Evolutionary conservation across 1,140 invertebrate genomes (phyloP), one percentile per base, ranked within the genome.

Genomic region (Drosophila orosa): DNA sequence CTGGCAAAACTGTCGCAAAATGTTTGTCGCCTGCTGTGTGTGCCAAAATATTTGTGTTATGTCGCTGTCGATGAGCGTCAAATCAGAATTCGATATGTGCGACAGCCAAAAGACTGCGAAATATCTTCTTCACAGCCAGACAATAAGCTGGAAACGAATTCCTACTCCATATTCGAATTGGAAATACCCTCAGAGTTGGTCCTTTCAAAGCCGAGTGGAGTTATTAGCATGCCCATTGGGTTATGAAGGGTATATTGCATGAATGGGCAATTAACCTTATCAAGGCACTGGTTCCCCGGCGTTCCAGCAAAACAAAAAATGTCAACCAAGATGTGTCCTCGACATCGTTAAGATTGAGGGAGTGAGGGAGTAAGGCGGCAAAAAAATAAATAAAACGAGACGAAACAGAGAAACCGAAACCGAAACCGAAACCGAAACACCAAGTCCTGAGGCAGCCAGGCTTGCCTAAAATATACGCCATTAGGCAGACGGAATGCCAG

Each of bases 201-300:
- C 15, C 15, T 25, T 13, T 12, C 22, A 42, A 2, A 12, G 37
- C 6, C 27, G 22, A 33, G 25, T 19, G 56, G 67, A 57, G 67
- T 56, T 39, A 48, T 55, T 57, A 44, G 52, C 42, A 31, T 58
- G 52, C 73, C 65, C 65, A 45, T 39, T 37, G 31, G 44, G 29
- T 71, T 71, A 57, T 71, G 65, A 69, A 71, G 65, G 39, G 67
- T 69, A 69, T 33, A 33, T 27, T 19, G 17, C 65, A 73, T 67
- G 72, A 87, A 76, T 60, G 75, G 83, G 83, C 83, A 86, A 86
- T 86, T 86, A 87, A 87, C 83, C 75, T 87, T 87, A 87, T 87
- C 83, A 86, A 72, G 58, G 48, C 40, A 44, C 63, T 39, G 63
- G 66, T 58, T 69, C 59, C 71, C 67, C 40, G 56, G 78, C 45